A percentile compares a stretch with the other conserved stretches of the same genome.
Conservation (phyloP, 2,888 invertebrate species). For the Heteropelma amictum region DNA sequence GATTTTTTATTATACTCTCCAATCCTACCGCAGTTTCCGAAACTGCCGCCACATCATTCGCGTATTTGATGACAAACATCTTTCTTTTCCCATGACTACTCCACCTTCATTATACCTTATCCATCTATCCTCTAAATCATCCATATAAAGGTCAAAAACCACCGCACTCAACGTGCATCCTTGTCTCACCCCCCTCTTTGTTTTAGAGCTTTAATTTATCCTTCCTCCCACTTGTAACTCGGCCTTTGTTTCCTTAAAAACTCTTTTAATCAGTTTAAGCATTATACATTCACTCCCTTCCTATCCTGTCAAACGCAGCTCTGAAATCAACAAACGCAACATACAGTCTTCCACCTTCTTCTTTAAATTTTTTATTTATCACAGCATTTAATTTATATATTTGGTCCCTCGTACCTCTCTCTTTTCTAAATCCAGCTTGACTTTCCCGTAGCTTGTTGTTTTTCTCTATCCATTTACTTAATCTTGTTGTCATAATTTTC, state of each 20-base stretch:
- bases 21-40: neutral
- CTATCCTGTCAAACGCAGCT: neutral
- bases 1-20: neutral
- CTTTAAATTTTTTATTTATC: neutral
- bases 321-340: neutral
- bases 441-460: neutral
- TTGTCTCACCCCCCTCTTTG: constrained; percentile 46
- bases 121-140: constrained; percentile 13
- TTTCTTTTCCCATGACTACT: neutral
- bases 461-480: neutral
- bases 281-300: constrained; percentile 24
- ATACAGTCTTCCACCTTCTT: neutral
- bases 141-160: constrained; percentile 43
- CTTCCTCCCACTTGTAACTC: neutral
- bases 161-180: constrained; percentile 50
- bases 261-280: constrained; percentile 20
- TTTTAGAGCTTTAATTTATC: constrained; percentile 24
- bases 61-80: neutral
- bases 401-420: neutral
- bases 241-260: neutral
- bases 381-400: neutral
- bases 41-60: neutral
- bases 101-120: constrained; percentile 25
- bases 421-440: neutral
- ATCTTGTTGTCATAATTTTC: neutral